These are phyloP conservation scores for Aphidius gifuensis DNA, from an alignment of 1,140 invertebrate species.

Conservation along the genomic window DNA sequence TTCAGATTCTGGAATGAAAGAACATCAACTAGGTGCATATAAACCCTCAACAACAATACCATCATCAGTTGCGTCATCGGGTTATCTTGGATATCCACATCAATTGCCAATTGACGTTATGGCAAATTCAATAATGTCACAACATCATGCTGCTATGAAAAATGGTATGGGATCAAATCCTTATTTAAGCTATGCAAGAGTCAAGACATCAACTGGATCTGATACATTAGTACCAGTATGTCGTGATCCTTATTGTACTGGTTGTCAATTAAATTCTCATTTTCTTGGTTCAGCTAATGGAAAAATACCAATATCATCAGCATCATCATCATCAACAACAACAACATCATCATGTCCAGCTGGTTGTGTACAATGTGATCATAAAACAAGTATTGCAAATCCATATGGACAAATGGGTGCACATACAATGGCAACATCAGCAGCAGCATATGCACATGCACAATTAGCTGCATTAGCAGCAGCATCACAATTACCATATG, in stretches of 20 bases:
- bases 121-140: conserved; percentile 68
- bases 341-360: conserved; percentile 68
- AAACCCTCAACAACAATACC: conserved; percentile 59
- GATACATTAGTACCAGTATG: conserved; percentile 69
- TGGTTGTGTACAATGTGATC: conserved; percentile 87
- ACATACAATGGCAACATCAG: conserved; percentile 49
- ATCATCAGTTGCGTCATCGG: conserved; percentile 54
- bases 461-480: conserved; percentile 71
- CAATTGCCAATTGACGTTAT: conserved; percentile 67
- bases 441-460: conserved; percentile 69
- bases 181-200: conserved; percentile 69
- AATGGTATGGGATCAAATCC: conserved; percentile 62
- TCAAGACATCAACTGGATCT: conserved; percentile 61
- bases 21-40: conserved; percentile 63
- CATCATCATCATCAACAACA: conserved; percentile 35
- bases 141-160: conserved; percentile 68
- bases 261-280: conserved; percentile 83
- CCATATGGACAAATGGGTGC: conserved; percentile 47
- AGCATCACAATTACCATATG: conserved; percentile 72
- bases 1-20: conserved; percentile 62
- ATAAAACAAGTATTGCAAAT: conserved; percentile 60
- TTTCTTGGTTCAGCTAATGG: conserved; percentile 54
- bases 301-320: conserved; percentile 14
- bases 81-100: conserved; percentile 56
- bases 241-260: conserved; percentile 87